Evolutionary conservation across 2,113 vertebrate species (phyloP), one percentile per base, ranked within the genome.

Genomic region (Chionodraco myersi): DNA sequence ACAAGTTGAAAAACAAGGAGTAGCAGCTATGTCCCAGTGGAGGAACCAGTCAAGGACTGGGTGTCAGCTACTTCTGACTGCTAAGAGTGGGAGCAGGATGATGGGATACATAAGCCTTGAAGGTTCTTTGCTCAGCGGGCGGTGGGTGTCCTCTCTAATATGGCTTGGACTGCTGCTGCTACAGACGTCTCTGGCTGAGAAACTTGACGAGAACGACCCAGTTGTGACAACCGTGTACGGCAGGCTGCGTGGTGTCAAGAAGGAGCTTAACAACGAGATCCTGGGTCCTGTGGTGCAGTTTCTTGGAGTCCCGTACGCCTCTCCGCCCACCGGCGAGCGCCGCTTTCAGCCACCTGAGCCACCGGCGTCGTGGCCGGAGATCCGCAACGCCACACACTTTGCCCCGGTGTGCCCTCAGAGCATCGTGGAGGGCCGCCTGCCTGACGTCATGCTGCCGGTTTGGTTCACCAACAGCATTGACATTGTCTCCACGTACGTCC

Each of bases 401-500:
- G 97, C 95, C 80, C 97, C 98, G 0, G 98, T 99, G 41, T 99
- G 98, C 90, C 98, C 98, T 48, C 98, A 99, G 94, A 99, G 97
- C 92, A 97, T 99, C 86, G 94, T 99, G 75, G 97, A 99, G 84
- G 98, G 98, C 87, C 96, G 98, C 66, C 86, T 99, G 85, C 98
- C 98, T 0, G 98, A 99, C 90, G 98, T 99, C 88, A 99, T 99
- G 98, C 96, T 99, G 90, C 98, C 98, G 0, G 98, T 99, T 81
- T 99, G 98, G 98, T 99, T 99, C 94, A 99, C 97, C 86, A 99
- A 98, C 93, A 97, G 97, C 94, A 94, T 99, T 88, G 98, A 99
- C 88, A 94, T 99, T 90, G 97, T 99, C 90, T 97, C 98, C 14
- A 95, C 97, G 4, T 99, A 97, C 7, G 97, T 99, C 26, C 98